A percentile compares a stretch with the other conserved stretches of the same genome.
Conservation (phyloP, 2,797 vertebrate species). For the Lophius americanus region DNA sequence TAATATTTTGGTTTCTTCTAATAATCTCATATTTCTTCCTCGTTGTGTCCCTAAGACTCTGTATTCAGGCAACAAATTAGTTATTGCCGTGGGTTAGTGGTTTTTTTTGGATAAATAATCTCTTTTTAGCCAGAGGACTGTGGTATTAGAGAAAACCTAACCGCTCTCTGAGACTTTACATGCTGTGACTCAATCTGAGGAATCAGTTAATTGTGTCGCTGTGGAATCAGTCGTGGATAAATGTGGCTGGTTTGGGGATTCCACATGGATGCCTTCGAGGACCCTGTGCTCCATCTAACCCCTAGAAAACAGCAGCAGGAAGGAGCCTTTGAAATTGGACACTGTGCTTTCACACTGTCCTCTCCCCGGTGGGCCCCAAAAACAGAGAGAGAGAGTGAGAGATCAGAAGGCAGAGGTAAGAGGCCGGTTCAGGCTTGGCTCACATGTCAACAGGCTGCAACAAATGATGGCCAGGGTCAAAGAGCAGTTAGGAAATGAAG, state of each 20-base stretch:
- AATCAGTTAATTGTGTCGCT: too few relatives aligned
- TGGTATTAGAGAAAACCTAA: neutral
- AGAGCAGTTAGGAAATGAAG: slow-evolving; percentile 63
- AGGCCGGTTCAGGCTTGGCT: slow-evolving; percentile 39
- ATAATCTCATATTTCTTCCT: too few relatives aligned
- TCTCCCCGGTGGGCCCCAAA: slow-evolving; percentile 39
- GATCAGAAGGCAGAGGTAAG: slow-evolving; percentile 42
- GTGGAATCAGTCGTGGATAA: neutral
- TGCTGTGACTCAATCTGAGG: too few relatives aligned
- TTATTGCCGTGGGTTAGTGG: too few relatives aligned
- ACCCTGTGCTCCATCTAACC: slow-evolving; percentile 34
- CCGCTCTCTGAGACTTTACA: too few relatives aligned
- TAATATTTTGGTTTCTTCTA: too few relatives aligned
- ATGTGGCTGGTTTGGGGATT: slow-evolving; percentile 35
- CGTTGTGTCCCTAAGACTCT: too few relatives aligned
- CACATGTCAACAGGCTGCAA: slow-evolving; percentile 53
- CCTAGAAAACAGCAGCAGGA: slow-evolving; percentile 60
- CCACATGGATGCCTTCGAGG: slow-evolving; percentile 50
- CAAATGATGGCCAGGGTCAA: slow-evolving; percentile 61
- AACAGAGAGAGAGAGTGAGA: slow-evolving; percentile 9
- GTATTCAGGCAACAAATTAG: too few relatives aligned
- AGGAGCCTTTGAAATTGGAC: slow-evolving; percentile 74
- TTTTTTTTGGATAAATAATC: too few relatives aligned
- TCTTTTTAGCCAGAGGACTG: neutral
- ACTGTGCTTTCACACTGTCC: slow-evolving; percentile 40